Evolutionary conservation across 2,797 vertebrate genomes (phyloP).

Genomic region (Dicrostonyx torquatus): DNA sequence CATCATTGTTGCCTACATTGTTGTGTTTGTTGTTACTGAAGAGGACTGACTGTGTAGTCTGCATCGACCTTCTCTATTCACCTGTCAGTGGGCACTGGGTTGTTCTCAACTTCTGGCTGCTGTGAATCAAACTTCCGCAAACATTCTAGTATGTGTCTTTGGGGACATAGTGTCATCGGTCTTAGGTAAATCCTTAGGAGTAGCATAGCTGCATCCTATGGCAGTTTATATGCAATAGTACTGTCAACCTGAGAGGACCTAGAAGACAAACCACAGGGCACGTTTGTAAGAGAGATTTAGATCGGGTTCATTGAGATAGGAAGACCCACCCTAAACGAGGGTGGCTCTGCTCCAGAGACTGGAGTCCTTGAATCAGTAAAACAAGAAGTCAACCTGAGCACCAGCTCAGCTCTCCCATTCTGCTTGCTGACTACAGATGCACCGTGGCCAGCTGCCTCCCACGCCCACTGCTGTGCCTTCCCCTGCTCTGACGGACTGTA

Average conservation of each 20-base stretch:
- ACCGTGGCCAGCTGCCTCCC: not conserved
- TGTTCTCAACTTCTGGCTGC: not conserved
- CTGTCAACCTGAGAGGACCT: no score
- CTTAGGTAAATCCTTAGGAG: not conserved
- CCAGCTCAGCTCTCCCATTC: not conserved
- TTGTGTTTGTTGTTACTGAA: no score
- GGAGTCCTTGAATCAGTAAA: not conserved
- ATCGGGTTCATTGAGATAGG: not conserved
- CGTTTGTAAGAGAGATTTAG: not conserved
- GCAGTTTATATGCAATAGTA: not conserved
- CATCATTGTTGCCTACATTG: rapidly evolving
- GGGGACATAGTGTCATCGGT: not conserved
- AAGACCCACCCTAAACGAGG: not conserved
- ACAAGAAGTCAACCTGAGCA: not conserved
- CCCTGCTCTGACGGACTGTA: not conserved
- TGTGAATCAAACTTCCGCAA: not conserved
- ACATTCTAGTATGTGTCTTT: not conserved
- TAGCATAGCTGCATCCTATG: not conserved
- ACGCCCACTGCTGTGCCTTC: not conserved
- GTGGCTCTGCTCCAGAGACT: not conserved
- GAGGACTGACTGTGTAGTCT: rapidly evolving
- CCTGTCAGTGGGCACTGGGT: rapidly evolving
- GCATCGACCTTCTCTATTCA: rapidly evolving
- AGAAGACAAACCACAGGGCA: not conserved
- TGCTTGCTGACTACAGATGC: not conserved